Base-by-base conservation (phyloP, 2,888 invertebrate genomes). In the Morpho achilles region DNA sequence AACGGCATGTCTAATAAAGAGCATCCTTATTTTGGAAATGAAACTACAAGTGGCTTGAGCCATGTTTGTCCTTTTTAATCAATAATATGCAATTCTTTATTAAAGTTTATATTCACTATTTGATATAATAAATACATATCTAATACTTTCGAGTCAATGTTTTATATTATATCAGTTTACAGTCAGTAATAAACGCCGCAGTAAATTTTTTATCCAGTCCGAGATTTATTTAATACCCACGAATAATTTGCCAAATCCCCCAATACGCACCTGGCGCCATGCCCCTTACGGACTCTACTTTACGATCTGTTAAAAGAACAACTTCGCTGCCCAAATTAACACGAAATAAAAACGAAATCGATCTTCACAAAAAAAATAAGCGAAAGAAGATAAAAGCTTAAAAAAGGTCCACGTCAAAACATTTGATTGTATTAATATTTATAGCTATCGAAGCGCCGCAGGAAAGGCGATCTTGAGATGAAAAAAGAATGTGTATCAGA, bases 401-500 rank as follows among this genome's bases (percentile, higher is more conserved):
- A 90, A 90, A 87, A 89, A 88, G 84, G 86, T 77, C 76, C 83
- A 90, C 85, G 91, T 91, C 89, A 89, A 89, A 89, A 91, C 89
- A 91, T 90, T 91, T 89, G 91, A 90, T 90, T 90, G 90, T 89
- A 88, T 89, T 90, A 90, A 90, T 89, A 90, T 90, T 90, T 90
- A 90, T 90, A 86, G 90, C 80, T 76, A 70, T 75, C 73, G 79
- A 78, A 81, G 74, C 82, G 88, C 86, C 85, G 85, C 84, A 84
- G 90, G 91, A 91, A 85, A 85, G 82, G 77, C 78, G 76, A 61
- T 69, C 70, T 77, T 70, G 74, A 70, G 74, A 68, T 67, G 67
- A 69, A 74, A 84, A 89, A 87, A 91, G 32, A 88, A 90, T 87
- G 85, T 84, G 87, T 87, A 89, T 89, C 89, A 87, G 87, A 76